phyloP scores from a whole-genome alignment of 1,140 invertebrate genomes.

The Vanessa atalanta region DNA sequence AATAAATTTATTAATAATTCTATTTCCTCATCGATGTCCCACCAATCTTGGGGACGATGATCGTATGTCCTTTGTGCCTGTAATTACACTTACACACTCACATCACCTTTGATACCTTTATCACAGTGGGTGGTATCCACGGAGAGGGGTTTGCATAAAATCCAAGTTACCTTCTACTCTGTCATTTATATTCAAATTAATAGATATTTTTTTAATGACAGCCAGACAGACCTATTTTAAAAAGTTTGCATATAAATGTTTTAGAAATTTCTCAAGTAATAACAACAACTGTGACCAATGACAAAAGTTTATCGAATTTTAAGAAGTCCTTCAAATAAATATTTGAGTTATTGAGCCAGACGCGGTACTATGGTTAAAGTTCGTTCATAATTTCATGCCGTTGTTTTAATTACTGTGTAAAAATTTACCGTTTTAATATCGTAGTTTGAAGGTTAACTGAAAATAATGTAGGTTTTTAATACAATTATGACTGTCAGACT shows the following conservation, averaged over 20 bases:
- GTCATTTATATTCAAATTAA: no score
- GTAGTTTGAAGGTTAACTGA: background rate
- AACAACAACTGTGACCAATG: constrained; percentile 17
- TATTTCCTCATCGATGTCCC: no score
- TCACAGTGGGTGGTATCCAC: no score
- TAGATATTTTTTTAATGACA: no score
- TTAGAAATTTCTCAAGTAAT: constrained; percentile 4
- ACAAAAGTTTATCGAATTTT: constrained; percentile 10
- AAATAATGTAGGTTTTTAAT: background rate
- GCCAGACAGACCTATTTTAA: background rate
- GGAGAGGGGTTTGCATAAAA: no score
- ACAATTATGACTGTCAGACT: no score
- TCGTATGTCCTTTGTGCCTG: no score
- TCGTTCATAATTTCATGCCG: constrained; percentile 12
- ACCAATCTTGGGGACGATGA: no score
- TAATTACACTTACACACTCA: no score
- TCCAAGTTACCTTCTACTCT: no score
- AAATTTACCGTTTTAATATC: background rate
- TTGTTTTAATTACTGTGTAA: background rate
- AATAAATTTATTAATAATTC: no score
- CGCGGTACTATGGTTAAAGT: constrained; percentile 8
- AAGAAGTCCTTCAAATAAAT: constrained; percentile 6
- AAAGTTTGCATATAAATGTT: background rate
- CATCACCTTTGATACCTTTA: no score
- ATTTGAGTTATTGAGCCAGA: constrained; percentile 8